Evolutionary conservation across 1,140 invertebrate genomes (phyloP), one percentile per base, ranked within the genome.

Genomic region (Drosophila prosaltans): DNA sequence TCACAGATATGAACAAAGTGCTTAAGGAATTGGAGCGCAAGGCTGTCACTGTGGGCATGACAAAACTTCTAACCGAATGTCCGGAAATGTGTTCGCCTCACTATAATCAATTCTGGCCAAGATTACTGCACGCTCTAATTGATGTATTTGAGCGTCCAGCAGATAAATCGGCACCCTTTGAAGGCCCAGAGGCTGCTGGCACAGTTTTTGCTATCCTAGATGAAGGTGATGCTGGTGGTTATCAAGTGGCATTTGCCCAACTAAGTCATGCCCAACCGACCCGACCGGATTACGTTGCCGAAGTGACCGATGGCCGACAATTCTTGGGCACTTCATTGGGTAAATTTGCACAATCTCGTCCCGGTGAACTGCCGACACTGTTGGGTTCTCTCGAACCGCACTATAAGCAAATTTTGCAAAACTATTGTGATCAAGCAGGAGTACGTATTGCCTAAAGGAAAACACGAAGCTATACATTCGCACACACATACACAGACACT

Each of bases 211-310:
- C 64, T 39, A 26, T 40, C 2, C 97, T 98, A 55, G 83, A 88
- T 1, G 97, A 98, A 91, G 94, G 95, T 4, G 83, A 60, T 94
- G 95, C 4, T 3, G 45, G 65, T 0, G 96, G 97, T 24, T 99
- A 98, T 93, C 97, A 98, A 93, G 96, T 96, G 21, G 95, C 96
- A 51, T 99, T 97, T 92, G 96, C 97, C 10, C 97, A 98, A 91
- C 93, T 99, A 1, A 94, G 95, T 10, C 98, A 96, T 94, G 98
- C 97, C 0, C 95, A 95, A 57, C 96, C 95, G 91, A 93, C 94
- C 32, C 94, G 95, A 74, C 93, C 94, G 69, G 97, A 99, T 93
- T 96, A 96, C 21, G 94, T 94, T 63, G 82, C 85, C 91, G 94
- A 93, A 65, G 90, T 97, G 24, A 82, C 93, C 0, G 96, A 97